These are phyloP conservation scores for Garrulus glandarius DNA, from an alignment of 2,797 vertebrate genomes.

Conservation along the genomic window DNA sequence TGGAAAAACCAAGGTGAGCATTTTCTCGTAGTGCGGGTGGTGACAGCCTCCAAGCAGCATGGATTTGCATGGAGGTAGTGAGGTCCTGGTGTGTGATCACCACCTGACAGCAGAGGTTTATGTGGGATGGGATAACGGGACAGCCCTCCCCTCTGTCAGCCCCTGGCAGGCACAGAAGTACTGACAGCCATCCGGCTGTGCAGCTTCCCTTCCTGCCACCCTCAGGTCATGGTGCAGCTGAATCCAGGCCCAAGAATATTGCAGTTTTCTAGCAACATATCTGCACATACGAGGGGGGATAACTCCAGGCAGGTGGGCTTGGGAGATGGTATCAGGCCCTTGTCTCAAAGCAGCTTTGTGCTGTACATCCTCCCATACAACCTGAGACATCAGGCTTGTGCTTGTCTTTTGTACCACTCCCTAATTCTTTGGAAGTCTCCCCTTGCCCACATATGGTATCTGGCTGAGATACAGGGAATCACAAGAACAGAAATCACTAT, in stretches of 20 bases:
- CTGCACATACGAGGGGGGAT: neutral
- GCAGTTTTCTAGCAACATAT: neutral
- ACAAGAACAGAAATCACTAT: neutral
- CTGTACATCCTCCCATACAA: accelerated
- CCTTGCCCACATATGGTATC: neutral
- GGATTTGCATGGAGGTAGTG: neutral
- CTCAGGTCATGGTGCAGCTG: neutral
- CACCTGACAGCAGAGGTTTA: neutral
- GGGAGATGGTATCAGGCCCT: neutral
- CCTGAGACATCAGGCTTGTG: neutral
- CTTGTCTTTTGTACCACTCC: neutral
- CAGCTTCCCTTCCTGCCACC: neutral
- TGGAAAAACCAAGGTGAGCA: neutral
- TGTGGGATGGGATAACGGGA: neutral
- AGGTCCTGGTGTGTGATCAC: neutral
- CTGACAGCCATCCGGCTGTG: neutral
- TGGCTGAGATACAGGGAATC: neutral
- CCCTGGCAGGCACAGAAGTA: neutral
- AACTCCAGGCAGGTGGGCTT: neutral
- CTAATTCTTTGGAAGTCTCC: neutral
- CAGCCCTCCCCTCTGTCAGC: neutral
- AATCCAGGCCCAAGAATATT: neutral
- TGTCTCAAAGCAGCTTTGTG: neutral
- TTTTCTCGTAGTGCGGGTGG: neutral
- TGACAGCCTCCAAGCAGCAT: neutral